phyloP scores from a whole-genome alignment of 2,113 vertebrate species.

The Parus major region DNA sequence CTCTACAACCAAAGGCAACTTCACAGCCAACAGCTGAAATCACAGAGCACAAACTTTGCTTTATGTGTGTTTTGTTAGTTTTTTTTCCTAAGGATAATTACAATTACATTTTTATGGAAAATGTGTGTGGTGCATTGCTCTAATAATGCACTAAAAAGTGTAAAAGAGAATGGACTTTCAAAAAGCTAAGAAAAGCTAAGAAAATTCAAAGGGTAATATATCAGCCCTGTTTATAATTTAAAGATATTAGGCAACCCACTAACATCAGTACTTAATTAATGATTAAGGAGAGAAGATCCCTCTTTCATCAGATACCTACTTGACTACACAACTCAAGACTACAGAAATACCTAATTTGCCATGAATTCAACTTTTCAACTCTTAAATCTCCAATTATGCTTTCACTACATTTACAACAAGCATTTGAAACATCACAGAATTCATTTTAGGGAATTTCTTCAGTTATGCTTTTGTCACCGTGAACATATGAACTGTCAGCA shows the following conservation, averaged over 20 bases:
- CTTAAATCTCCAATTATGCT: neutral
- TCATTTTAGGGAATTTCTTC: neutral
- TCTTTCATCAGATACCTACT: neutral
- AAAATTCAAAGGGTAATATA: neutral
- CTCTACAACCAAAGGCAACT: neutral
- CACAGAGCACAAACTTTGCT: neutral
- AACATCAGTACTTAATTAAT: neutral
- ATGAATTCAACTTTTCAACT: neutral
- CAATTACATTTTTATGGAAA: neutral
- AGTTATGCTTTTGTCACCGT: neutral
- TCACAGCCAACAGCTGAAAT: neutral
- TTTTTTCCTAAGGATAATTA: neutral
- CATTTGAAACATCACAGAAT: neutral
- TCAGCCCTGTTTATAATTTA: neutral
- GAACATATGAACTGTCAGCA: neutral
- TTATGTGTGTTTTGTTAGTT: neutral
- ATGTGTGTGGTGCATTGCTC: accelerated
- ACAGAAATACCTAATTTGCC: neutral
- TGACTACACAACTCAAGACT: neutral
- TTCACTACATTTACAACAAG: neutral
- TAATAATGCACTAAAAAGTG: neutral
- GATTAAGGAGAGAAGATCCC: neutral
- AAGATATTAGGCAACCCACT: neutral
- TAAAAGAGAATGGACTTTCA: neutral
- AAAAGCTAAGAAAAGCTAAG: neutral